These are phyloP conservation scores for Gerris buenoi DNA, from an alignment of 1,140 invertebrate genomes.

Conservation along the genomic window DNA sequence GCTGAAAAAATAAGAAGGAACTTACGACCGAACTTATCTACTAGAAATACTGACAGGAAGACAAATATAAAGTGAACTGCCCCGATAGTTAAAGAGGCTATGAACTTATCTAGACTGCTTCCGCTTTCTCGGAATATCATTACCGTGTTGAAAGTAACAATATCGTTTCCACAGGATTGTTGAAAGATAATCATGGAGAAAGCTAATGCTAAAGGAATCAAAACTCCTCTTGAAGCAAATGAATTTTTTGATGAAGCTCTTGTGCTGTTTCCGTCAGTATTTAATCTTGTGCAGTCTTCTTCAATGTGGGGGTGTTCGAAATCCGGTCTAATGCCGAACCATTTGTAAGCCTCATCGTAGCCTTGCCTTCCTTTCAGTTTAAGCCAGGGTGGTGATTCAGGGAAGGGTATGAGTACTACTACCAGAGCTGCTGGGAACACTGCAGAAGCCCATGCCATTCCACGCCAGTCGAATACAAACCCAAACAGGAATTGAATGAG, in stretches of 20 bases:
- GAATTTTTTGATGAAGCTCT: conserved; percentile 5
- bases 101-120: conserved; percentile 38
- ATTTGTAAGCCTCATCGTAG: conserved; percentile 34
- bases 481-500: conserved; percentile 42
- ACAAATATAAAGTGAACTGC: conserved; percentile 35
- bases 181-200: conserved; percentile 40
- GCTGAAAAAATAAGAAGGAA: conserved; percentile 32
- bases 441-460: conserved; percentile 35
- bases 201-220: conserved; percentile 30
- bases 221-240: conserved; percentile 11
- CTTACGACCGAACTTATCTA: conserved; percentile 38
- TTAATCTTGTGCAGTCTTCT: conserved; percentile 2
- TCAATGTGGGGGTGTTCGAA: conserved; percentile 1
- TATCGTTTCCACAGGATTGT: conserved; percentile 51
- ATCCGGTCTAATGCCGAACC: conserved; percentile 31
- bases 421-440: conserved; percentile 31
- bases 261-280: background rate
- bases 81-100: conserved; percentile 48
- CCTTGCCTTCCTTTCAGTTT: conserved; percentile 31
- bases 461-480: conserved; percentile 40
- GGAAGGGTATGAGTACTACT: conserved; percentile 35
- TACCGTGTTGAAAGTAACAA: conserved; percentile 51
- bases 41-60: conserved; percentile 34
- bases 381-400: conserved; percentile 42
- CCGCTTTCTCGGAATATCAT: conserved; percentile 42